Conservation (phyloP, 2,113 vertebrate species). For the Trochalopteron elliotii region DNA sequence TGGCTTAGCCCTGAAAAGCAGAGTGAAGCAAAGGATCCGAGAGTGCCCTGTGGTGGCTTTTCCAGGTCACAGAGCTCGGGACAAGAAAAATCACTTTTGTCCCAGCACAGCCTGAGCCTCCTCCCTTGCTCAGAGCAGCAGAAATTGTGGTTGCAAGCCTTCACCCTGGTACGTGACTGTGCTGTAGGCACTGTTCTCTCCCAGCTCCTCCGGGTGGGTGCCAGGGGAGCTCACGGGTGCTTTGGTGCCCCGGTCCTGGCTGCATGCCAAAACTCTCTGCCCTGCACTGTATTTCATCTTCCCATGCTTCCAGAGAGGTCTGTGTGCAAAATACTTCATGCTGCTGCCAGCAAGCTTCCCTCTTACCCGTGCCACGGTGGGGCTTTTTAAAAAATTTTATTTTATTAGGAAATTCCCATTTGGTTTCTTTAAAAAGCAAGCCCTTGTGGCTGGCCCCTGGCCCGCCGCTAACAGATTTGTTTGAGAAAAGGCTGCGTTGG, state of each 20-base stretch:
- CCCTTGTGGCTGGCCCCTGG: conserved; percentile 60
- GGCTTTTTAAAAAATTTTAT: background rate
- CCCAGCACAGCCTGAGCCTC: background rate
- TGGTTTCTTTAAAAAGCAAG: conserved; percentile 52
- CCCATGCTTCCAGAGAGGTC: background rate
- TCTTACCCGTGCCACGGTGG: background rate
- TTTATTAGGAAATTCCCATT: conserved; percentile 74
- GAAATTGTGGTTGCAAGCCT: background rate
- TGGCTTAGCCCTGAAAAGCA: background rate
- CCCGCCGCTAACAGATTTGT: conserved; percentile 64
- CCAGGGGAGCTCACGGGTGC: background rate
- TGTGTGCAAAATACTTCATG: background rate
- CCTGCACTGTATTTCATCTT: background rate
- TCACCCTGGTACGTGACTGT: fast-evolving
- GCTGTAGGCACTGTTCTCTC: background rate
- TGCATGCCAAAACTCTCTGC: background rate
- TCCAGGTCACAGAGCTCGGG: fast-evolving
- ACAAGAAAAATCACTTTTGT: fast-evolving
- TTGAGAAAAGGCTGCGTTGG: conserved; percentile 57
- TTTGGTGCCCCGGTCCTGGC: background rate
- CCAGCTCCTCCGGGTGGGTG: background rate
- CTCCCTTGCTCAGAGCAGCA: background rate
- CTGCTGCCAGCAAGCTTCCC: background rate
- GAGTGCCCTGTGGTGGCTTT: background rate
- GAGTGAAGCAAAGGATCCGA: background rate